A percentile compares a stretch with the other conserved stretches of the same genome.
Conservation (phyloP, 2,113 vertebrate species). For the Gymnocephalus cernua region DNA sequence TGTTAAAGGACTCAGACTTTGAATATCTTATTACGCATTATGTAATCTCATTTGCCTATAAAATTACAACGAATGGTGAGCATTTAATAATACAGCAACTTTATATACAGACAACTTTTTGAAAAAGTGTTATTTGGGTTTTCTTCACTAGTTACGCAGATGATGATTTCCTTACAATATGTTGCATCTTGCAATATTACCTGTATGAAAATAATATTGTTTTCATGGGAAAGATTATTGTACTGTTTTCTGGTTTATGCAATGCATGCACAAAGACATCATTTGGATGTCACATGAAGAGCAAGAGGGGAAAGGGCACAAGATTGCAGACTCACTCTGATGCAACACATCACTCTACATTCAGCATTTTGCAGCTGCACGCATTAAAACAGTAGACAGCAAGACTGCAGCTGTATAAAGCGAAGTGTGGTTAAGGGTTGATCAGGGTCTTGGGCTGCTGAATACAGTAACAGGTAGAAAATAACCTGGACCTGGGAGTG, state of each 20-base stretch:
- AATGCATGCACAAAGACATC: constrained; percentile 5
- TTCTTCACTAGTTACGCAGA: neutral
- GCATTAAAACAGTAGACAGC: neutral
- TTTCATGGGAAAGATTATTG: neutral
- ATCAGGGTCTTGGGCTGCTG: neutral
- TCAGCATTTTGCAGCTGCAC: constrained; percentile 34
- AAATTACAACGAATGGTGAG: neutral
- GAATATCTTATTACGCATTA: too few species aligned
- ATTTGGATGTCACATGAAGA: constrained; percentile 49
- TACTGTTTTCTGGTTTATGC: neutral
- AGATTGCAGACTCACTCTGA: constrained; percentile 36
- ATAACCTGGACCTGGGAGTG: neutral
- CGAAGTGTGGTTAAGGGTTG: neutral
- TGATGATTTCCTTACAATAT: neutral
- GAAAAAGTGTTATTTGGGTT: neutral
- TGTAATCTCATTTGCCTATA: neutral
- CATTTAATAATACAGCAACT: neutral
- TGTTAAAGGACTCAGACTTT: neutral
- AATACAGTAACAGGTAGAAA: neutral
- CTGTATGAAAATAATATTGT: neutral
- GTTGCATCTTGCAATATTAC: neutral
- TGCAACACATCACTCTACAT: constrained; percentile 17
- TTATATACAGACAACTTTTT: neutral
- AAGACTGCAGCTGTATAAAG: constrained; percentile 4
- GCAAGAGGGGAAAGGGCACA: constrained; percentile 40